Evolutionary conservation across 2,888 invertebrate genomes (phyloP), one percentile per base, ranked within the genome.

Genomic region (Drosophila infuscata): DNA sequence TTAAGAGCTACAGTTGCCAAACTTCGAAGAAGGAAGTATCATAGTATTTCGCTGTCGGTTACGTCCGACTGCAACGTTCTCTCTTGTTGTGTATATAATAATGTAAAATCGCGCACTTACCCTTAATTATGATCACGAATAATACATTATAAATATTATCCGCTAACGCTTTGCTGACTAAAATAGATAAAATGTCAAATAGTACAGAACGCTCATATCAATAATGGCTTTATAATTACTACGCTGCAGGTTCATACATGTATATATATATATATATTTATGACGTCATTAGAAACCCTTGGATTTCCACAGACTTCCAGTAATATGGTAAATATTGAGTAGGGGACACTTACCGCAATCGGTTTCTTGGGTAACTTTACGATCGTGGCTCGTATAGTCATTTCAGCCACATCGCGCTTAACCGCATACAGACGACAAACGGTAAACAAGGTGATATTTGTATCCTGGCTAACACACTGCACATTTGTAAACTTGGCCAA

Each of bases 401-500:
- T 73, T 68, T 89, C 89, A n/a, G 70, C 84, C 4, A 89, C 89
- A 59, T 91, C 84, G 7, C 89, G 88, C 48, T 91, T 82, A 0
- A 89, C 67, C 25, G 91, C 89, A 25, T 81, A 76, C 35, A 89
- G 46, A 0, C 89, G 91, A 30, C 89, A 89, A n/a, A 64, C 43
- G 11, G 62, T 72, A 25, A 90, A 79, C 12, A 49, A 30, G 6
- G 81, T 74, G 17, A 80, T 70, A 35, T 77, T 87, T 5, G 54
- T n/a, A 60, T 89, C 84, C 57, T 67, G 43, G 54, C 60, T 76
- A 5, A 67, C 9, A n/a, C 91, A 91, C 66, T 88, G 58, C 7
- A 89, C 54, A 59, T 89, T 90, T 17, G 91, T 89, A 32, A 89
- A 89, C 65, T 89, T 89, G 38, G 87, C 77, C 51, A 90, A 20